Conservation (phyloP, 2,113 vertebrate genomes). For the Emydura subglobosa region DNA sequence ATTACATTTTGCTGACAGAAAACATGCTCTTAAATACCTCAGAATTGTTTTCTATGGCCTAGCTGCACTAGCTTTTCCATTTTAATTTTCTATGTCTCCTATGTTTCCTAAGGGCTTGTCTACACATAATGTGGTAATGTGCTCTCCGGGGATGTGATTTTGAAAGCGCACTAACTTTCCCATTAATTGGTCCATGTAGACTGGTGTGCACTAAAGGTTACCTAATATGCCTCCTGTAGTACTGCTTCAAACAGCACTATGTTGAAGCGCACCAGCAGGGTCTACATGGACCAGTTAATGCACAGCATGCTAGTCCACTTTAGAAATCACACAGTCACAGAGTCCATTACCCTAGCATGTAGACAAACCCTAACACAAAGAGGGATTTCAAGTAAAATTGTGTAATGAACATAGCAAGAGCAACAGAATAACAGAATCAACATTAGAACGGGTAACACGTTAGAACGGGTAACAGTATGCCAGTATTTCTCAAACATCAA, state of each 20-base stretch:
- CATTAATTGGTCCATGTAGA: neutral
- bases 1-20: neutral
- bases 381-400: neutral
- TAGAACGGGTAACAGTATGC: neutral
- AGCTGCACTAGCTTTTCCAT: neutral
- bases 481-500: neutral
- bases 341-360: neutral
- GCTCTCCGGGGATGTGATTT: neutral
- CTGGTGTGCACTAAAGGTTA: neutral
- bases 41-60: neutral
- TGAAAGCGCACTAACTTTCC: neutral
- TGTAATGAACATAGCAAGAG: neutral
- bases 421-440: neutral
- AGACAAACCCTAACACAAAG: neutral
- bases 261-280: neutral
- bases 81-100: neutral
- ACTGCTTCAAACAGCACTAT: neutral
- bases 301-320: neutral
- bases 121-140: neutral
- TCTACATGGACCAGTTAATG: neutral
- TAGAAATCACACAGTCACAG: neutral
- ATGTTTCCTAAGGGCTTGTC: neutral
- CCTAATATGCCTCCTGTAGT: neutral
- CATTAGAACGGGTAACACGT: neutral
- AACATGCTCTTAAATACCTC: neutral